phyloP scores from a whole-genome alignment of 2,797 vertebrate genomes.

The Myotis myotis region DNA sequence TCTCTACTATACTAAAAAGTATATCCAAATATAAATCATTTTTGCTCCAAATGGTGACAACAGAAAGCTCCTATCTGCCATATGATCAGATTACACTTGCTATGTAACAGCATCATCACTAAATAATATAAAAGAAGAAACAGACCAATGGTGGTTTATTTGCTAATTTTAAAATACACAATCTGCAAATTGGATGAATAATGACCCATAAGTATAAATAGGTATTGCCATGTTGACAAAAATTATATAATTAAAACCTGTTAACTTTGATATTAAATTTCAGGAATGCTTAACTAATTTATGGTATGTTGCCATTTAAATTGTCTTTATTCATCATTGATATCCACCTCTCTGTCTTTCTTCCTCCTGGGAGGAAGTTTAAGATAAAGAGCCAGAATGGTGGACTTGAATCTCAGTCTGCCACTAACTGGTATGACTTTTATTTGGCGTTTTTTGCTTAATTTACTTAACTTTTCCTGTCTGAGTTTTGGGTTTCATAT shows the following conservation, averaged over 20 bases:
- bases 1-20: constrained; percentile 3
- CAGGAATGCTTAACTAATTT: neutral
- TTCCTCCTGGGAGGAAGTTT: neutral
- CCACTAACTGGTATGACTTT: neutral
- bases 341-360: neutral
- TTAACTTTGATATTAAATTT: constrained; percentile 1
- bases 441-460: neutral
- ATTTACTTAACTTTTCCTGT: neutral
- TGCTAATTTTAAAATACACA: constrained; percentile 40
- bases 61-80: constrained; percentile 24
- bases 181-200: constrained; percentile 46
- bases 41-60: constrained; percentile 49
- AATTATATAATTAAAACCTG: constrained; percentile 7
- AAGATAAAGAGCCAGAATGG: neutral
- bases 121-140: constrained; percentile 49
- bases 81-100: constrained; percentile 46
- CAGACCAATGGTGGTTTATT: neutral
- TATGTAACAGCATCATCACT: neutral
- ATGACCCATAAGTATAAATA: constrained; percentile 46
- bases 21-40: constrained; percentile 47
- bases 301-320: neutral
- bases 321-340: neutral
- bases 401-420: neutral
- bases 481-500: neutral
- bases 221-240: constrained; percentile 8